Evolutionary conservation across 2,113 vertebrate species (phyloP).

Genomic region (Ctenodactylus gundi): DNA sequence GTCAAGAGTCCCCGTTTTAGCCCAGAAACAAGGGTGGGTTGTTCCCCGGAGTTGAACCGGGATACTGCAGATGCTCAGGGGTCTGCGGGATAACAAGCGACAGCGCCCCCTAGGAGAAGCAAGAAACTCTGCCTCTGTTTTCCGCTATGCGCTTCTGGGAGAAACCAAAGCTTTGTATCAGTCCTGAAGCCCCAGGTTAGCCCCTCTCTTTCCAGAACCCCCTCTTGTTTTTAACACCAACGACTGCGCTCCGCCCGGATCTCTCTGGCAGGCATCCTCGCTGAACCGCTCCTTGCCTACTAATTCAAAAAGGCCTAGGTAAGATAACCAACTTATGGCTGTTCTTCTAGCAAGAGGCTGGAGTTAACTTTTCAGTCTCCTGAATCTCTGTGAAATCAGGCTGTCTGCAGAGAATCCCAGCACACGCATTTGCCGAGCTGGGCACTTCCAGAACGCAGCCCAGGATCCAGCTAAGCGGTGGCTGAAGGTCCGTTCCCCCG

Average conservation of each 20-base stretch:
- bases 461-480: neutral
- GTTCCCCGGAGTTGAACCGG: neutral
- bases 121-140: neutral
- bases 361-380: neutral
- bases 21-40: neutral
- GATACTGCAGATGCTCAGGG: no score
- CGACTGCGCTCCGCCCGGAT: accelerated
- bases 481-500: no score
- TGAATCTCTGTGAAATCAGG: neutral
- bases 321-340: neutral
- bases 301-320: neutral
- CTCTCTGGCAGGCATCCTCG: neutral
- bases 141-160: neutral
- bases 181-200: neutral
- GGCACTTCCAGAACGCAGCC: neutral
- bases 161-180: neutral
- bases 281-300: neutral
- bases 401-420: neutral
- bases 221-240: neutral
- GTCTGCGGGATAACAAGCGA: neutral
- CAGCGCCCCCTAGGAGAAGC: neutral
- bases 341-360: neutral
- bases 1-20: neutral
- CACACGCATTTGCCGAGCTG: neutral
- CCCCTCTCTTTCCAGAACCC: neutral